Evolutionary conservation across 1,140 invertebrate genomes (phyloP), one percentile per base, ranked within the genome.

Genomic region (Sitodiplosis mosellana): DNA sequence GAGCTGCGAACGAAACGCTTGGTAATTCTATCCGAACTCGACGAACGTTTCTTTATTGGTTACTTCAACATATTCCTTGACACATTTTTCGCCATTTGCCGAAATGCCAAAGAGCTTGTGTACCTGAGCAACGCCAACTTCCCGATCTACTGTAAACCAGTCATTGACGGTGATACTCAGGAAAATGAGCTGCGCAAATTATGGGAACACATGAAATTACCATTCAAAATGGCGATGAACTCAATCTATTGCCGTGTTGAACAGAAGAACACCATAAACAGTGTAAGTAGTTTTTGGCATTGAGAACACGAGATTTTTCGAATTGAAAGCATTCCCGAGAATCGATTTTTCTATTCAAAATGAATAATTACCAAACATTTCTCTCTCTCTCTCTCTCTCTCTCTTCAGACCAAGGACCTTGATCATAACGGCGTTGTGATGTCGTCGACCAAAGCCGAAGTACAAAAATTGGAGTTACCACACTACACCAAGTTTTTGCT

Each of bases 401-500:
- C 21, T 65, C 59, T 65, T 94, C 5, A 88, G 88, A 0, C 89
- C 78, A 58, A 92, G 88, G 64, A 81, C 82, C 0, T 92, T 40
- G 18, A 21, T 27, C 18, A 21, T 21, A 44, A 15, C 15, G 14
- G 15, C 3, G 11, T 10, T 37, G 19, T 4, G 15, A 5, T n/a
- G 43, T 20, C 19, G 6, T 14, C 21, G 14, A 6, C 74, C 69
- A 45, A 69, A 66, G 44, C 70, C 21, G 65, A 76, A 54, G 73
- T 74, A 5, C 71, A 82, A 49, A 78, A 74, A 49, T 74, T 89
- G 45, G 87, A 93, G 59, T 65, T 94, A 5, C 89, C 88, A 0
- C 89, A 78, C 58, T 92, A 88, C 64, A 81, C 82, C 0, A 92
- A 92, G 63, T 91, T 77, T 62, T 69, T 94, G 33, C 64, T 94